phyloP scores from a whole-genome alignment of 2,888 invertebrate species.

The Oscheius sp. region DNA sequence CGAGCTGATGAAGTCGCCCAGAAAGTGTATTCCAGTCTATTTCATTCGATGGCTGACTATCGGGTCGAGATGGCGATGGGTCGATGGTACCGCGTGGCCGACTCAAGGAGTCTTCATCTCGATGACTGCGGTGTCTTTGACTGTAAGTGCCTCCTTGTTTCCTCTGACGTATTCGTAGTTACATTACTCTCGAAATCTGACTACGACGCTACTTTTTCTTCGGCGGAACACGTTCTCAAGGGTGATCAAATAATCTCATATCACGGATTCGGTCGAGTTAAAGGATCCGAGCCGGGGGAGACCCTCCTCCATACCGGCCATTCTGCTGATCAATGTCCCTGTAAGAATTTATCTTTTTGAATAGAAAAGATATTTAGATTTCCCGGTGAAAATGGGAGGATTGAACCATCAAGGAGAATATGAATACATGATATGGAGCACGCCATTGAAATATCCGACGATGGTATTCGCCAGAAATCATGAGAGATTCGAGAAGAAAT shows the following conservation, averaged over 20 bases:
- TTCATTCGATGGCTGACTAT: constrained; percentile 68
- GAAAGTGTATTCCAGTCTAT: constrained; percentile 66
- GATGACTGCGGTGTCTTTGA: constrained; percentile 67
- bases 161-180: constrained; percentile 47
- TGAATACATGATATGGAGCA: constrained; percentile 68
- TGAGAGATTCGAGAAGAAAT: constrained; percentile 54
- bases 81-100: constrained; percentile 70
- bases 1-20: constrained; percentile 70
- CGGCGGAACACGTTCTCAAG: constrained; percentile 54
- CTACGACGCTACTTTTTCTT: constrained; percentile 65
- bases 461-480: constrained; percentile 57
- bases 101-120: constrained; percentile 66
- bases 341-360: too few relatives aligned
- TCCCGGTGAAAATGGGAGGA: constrained; percentile 67
- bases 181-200: constrained; percentile 50
- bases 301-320: constrained; percentile 68
- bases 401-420: constrained; percentile 55
- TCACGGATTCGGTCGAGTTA: constrained; percentile 64
- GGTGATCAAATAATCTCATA: constrained; percentile 48
- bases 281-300: constrained; percentile 71
- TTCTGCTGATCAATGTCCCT: constrained; percentile 69
- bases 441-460: constrained; percentile 71
- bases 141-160: constrained; percentile 51
- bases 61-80: constrained; percentile 68
- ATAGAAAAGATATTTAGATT: constrained; percentile 52